These are phyloP conservation scores for Philereme transversata DNA, from an alignment of 2,888 invertebrate genomes.

Conservation along the genomic window DNA sequence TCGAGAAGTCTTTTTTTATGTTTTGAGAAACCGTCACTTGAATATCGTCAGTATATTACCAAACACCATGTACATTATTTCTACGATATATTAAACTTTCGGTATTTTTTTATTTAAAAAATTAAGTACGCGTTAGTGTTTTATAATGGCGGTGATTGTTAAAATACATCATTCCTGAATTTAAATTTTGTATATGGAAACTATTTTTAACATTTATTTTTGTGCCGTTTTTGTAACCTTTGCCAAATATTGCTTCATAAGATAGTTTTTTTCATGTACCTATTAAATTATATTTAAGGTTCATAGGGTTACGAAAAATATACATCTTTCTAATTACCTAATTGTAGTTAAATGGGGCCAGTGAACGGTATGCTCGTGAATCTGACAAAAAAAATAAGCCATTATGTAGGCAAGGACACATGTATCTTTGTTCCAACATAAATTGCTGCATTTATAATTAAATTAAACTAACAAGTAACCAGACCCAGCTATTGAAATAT, in stretches of 20 bases:
- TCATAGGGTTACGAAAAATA: constrained; percentile 36
- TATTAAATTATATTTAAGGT: constrained; percentile 34
- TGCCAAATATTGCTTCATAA: constrained; percentile 57
- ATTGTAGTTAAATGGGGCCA: constrained; percentile 8
- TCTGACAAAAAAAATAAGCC: background rate
- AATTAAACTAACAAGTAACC: background rate
- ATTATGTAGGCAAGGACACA: background rate
- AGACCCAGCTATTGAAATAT: no score
- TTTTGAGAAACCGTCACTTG: no score
- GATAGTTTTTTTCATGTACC: constrained; percentile 41
- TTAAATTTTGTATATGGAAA: constrained; percentile 35
- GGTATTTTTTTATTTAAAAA: constrained; percentile 25
- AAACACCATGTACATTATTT: no score
- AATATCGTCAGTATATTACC: no score
- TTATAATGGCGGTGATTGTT: constrained; percentile 32
- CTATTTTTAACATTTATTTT: constrained; percentile 39
- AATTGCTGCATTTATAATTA: background rate
- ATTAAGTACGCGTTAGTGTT: constrained; percentile 29
- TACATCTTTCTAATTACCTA: constrained; percentile 8
- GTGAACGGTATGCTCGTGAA: constrained; percentile 12
- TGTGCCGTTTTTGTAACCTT: constrained; percentile 47
- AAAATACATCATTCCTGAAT: constrained; percentile 43
- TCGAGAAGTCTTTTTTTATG: no score
- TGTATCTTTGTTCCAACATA: background rate
- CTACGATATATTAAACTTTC: constrained; percentile 12